phyloP scores from a whole-genome alignment of 2,113 vertebrate species.

The Paraplagusia blochii region DNA sequence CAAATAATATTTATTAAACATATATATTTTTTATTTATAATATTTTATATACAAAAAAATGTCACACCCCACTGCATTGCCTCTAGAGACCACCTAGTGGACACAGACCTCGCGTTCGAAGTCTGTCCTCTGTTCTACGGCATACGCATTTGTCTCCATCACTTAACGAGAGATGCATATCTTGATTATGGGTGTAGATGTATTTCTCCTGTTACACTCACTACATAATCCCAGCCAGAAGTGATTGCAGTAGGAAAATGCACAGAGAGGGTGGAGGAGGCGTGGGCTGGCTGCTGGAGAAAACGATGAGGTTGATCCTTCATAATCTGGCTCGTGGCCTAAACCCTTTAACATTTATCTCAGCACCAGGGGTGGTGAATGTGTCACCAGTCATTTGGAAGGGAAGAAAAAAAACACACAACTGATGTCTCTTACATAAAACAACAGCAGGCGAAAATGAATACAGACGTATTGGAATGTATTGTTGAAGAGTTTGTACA shows the following conservation, averaged over 20 bases:
- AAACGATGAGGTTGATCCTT: slow-evolving; percentile 54
- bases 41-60: too few species aligned
- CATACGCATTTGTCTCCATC: slow-evolving; percentile 40
- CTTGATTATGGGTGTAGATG: slow-evolving; percentile 53
- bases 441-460: slow-evolving; percentile 31
- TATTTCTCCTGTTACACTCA: slow-evolving; percentile 51
- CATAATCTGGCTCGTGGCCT: slow-evolving; percentile 57
- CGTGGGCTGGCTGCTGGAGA: slow-evolving; percentile 13
- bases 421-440: slow-evolving; percentile 62
- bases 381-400: slow-evolving; percentile 25
- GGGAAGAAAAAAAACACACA: slow-evolving; percentile 27
- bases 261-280: slow-evolving; percentile 7
- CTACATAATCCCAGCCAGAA: slow-evolving; percentile 60
- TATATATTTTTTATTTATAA: too few species aligned
- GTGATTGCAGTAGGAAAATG: slow-evolving; percentile 36
- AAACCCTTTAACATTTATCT: slow-evolving; percentile 49
- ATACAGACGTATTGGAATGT: too few species aligned
- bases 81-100: neutral
- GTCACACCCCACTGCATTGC: too few species aligned
- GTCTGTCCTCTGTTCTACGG: slow-evolving; percentile 11
- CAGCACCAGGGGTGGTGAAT: slow-evolving; percentile 35
- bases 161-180: slow-evolving; percentile 53
- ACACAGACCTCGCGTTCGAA: slow-evolving; percentile 6
- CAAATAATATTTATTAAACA: too few species aligned
- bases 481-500: too few species aligned